phyloP scores from a whole-genome alignment of 2,888 invertebrate species.

The Adela reaumurella region DNA sequence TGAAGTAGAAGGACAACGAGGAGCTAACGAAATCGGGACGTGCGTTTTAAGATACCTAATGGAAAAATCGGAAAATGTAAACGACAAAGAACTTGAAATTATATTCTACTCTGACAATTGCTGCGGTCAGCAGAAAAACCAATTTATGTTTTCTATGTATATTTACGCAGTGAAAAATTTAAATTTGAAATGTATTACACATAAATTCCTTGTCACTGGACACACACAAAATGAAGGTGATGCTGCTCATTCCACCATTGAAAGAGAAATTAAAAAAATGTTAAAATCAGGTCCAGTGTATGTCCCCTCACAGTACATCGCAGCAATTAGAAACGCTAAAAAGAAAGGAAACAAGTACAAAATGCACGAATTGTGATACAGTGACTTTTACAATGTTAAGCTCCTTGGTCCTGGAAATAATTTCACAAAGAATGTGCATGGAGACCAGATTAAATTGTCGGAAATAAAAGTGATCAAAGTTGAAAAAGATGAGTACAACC shows the following conservation, averaged over 20 bases:
- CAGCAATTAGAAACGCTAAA: slow-evolving; percentile 4
- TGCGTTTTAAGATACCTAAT: too few species aligned
- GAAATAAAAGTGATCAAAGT: background rate
- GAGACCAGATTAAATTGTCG: background rate
- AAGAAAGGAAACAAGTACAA: slow-evolving; percentile 1
- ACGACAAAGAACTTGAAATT: slow-evolving; percentile 2
- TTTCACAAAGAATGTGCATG: background rate
- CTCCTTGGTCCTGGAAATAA: background rate
- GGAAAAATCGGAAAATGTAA: too few species aligned
- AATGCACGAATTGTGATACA: background rate
- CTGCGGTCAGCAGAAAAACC: slow-evolving; percentile 13
- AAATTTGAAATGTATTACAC: slow-evolving; percentile 1
- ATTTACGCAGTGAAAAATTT: slow-evolving; percentile 8
- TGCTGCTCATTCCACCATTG: slow-evolving; percentile 6
- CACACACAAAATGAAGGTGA: slow-evolving; percentile 9
- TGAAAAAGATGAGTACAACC: too few species aligned
- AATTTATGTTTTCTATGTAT: slow-evolving; percentile 11
- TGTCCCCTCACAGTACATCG: slow-evolving; percentile 5
- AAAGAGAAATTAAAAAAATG: slow-evolving; percentile 6
- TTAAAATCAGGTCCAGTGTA: slow-evolving; percentile 5
- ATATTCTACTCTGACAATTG: slow-evolving; percentile 7
- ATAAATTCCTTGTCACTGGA: slow-evolving; percentile 5
- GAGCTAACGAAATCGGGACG: too few species aligned
- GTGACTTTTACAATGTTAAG: slow-evolving; percentile 1
- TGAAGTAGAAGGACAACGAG: too few species aligned